Evolutionary conservation across 2,888 invertebrate species (phyloP).

Genomic region (Mimachlamys varia): DNA sequence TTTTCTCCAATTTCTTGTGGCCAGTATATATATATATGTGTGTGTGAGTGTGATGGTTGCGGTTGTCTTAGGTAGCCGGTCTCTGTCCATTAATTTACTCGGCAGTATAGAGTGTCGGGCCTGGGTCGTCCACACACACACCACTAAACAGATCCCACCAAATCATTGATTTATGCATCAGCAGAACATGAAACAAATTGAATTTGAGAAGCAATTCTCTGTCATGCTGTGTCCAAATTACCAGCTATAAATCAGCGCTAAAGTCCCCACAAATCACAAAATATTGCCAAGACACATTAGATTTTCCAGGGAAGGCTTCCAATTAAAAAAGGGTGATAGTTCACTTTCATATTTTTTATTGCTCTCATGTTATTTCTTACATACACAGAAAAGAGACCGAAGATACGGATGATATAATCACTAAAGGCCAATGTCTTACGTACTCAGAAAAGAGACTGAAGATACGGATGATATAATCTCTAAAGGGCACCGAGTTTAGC

Average conservation of each 20-base stretch:
- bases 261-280: conserved; percentile 36
- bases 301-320: conserved; percentile 30
- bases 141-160: not conserved
- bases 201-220: conserved; percentile 41
- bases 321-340: conserved; percentile 25
- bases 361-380: not conserved
- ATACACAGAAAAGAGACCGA: not conserved
- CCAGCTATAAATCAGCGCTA: conserved; percentile 37
- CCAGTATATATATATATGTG: not conserved
- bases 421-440: not conserved
- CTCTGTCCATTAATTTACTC: not conserved
- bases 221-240: conserved; percentile 32
- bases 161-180: conserved; percentile 38
- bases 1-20: conserved; percentile 23
- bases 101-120: not conserved
- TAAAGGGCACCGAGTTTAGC: too few relatives aligned
- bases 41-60: not conserved
- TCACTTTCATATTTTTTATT: not conserved
- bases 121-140: conserved; percentile 10
- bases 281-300: conserved; percentile 1
- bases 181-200: conserved; percentile 39
- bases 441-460: not conserved
- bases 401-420: not conserved
- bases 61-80: not conserved
- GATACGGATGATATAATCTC: not conserved